These are phyloP conservation scores for Pungitius pungitius DNA, from an alignment of 2,113 vertebrate genomes.

Conservation along the genomic window DNA sequence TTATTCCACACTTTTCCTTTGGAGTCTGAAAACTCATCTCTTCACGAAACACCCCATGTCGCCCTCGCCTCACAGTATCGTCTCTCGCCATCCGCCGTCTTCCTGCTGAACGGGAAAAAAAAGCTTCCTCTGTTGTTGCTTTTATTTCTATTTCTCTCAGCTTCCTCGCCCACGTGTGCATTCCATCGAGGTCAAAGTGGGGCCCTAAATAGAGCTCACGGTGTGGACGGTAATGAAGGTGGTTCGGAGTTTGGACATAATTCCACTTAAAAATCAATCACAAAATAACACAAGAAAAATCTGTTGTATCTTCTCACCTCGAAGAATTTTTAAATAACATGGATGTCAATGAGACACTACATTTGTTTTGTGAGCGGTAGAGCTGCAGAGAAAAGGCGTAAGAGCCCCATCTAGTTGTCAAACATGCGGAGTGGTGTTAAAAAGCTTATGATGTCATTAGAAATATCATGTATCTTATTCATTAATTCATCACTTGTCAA, in stretches of 20 bases:
- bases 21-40: slow-evolving; percentile 29
- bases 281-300: neutral
- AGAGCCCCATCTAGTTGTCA: slow-evolving; percentile 64
- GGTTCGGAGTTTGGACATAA: neutral
- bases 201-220: neutral
- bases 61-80: slow-evolving; percentile 37
- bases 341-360: neutral
- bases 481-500: neutral
- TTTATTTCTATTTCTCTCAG: slow-evolving; percentile 3
- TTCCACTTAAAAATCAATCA: neutral
- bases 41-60: slow-evolving; percentile 33
- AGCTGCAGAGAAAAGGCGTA: slow-evolving; percentile 1
- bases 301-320: neutral
- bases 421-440: neutral
- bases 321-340: neutral
- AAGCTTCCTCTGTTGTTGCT: neutral
- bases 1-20: slow-evolving; percentile 10
- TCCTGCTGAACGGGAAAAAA: neutral
- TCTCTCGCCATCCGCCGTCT: slow-evolving; percentile 7
- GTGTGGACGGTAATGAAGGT: neutral
- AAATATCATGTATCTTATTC: neutral
- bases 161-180: neutral
- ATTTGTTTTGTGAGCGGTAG: neutral
- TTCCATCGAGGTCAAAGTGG: neutral
- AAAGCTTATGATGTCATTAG: neutral